A percentile compares a stretch with the other conserved stretches of the same genome.
These are phyloP conservation scores for Drosophila simulans DNA, from an alignment of 1,140 invertebrate genomes.

Conservation along the genomic window DNA sequence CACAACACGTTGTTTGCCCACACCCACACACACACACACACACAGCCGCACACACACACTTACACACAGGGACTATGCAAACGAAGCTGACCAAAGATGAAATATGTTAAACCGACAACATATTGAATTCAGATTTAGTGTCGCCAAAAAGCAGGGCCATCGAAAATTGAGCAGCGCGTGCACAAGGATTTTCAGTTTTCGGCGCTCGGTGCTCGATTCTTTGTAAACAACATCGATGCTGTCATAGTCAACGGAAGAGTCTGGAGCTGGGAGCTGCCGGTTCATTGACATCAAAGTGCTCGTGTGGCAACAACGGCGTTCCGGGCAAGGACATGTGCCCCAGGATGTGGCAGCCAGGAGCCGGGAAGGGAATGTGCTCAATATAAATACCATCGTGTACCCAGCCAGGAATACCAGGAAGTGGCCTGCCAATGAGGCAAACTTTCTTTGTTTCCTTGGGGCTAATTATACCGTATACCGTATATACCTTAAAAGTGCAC, in stretches of 20 bases:
- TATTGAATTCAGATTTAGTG: constrained; percentile 79
- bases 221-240: constrained; percentile 50
- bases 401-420: neutral
- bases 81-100: constrained; percentile 52
- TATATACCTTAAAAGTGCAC: too few relatives aligned
- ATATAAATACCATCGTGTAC: constrained; percentile 7
- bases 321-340: constrained; percentile 4
- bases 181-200: neutral
- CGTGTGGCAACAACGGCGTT: neutral
- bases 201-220: neutral
- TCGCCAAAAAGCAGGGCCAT: constrained; percentile 31
- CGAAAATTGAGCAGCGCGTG: constrained; percentile 28
- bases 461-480: neutral
- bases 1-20: constrained; percentile 70
- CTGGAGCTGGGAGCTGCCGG: constrained; percentile 13
- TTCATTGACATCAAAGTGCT: constrained; percentile 58
- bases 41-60: neutral
- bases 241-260: constrained; percentile 41
- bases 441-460: neutral
- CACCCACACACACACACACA: neutral
- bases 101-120: constrained; percentile 78
- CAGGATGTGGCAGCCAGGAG: too few relatives aligned
- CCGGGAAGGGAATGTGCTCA: constrained; percentile 2
- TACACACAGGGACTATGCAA: constrained; percentile 42
- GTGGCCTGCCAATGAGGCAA: neutral